These are phyloP conservation scores for Sminthurides aquaticus DNA, from an alignment of 2,888 invertebrate genomes.

Conservation along the genomic window DNA sequence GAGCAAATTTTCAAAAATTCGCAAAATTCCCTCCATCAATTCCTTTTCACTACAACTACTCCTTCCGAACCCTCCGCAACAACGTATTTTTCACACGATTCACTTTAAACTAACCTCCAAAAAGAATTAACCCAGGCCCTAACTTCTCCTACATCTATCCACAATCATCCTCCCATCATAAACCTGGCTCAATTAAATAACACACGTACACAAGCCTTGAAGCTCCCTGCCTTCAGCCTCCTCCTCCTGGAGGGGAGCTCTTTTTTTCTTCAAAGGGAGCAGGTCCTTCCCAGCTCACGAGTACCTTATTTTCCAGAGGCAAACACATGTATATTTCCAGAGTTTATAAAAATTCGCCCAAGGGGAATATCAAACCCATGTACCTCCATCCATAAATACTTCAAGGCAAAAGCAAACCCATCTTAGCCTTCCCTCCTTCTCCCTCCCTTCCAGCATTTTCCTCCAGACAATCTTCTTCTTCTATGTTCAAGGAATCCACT, in stretches of 20 bases:
- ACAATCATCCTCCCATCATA: neutral
- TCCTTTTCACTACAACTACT: neutral
- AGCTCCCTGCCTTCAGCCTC: neutral
- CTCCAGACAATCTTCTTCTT: neutral
- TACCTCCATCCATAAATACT: conserved; percentile 3
- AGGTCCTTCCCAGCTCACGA: neutral
- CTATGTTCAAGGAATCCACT: neutral
- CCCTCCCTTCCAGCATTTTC: neutral
- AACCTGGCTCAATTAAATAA: neutral
- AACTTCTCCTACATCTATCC: neutral
- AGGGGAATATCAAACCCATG: neutral
- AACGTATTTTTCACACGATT: neutral
- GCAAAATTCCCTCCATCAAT: conserved; percentile 1
- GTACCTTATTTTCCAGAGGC: neutral
- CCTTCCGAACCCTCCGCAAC: neutral
- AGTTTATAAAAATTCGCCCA: conserved; percentile 6
- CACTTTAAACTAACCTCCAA: neutral
- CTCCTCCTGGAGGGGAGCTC: neutral
- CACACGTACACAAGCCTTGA: no score
- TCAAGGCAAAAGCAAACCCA: conserved; percentile 3
- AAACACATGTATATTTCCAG: no score
- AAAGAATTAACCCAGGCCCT: neutral
- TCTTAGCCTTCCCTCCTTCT: no score
- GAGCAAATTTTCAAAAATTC: neutral
- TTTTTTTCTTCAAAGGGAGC: neutral